Percentiles rank a stretch among this genome's conserved stretches.
phyloP scores from a whole-genome alignment of 2,888 invertebrate genomes.

The Hedya salicella region DNA sequence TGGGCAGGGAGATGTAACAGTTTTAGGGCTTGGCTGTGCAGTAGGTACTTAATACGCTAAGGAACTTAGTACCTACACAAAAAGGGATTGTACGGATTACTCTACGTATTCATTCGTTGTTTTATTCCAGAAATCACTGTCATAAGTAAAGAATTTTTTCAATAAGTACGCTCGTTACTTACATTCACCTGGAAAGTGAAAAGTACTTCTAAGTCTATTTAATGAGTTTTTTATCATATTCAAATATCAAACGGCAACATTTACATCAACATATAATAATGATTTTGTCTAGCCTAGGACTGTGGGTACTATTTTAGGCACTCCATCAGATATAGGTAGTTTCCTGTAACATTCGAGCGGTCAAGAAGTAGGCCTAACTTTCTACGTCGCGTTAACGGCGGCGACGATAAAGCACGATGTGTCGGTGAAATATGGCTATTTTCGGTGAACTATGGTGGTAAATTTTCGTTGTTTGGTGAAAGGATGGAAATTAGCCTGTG shows the following conservation, averaged over 20 bases:
- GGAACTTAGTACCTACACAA: too few relatives aligned
- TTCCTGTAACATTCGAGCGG: conserved; percentile 50
- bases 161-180: too few relatives aligned
- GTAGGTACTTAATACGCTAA: not conserved
- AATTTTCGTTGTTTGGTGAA: conserved; percentile 34
- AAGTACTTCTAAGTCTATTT: too few relatives aligned
- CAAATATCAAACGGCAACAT: not conserved
- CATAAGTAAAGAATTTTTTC: too few relatives aligned
- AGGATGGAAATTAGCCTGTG: conserved; percentile 31
- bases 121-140: too few relatives aligned
- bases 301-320: conserved; percentile 37
- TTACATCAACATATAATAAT: not conserved
- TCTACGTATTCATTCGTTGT: not conserved
- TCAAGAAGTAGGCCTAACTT: conserved; percentile 55
- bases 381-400: conserved; percentile 47
- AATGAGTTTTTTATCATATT: not conserved
- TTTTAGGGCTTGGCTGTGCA: conserved; percentile 4
- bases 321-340: conserved; percentile 54
- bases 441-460: conserved; percentile 35
- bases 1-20: conserved; percentile 2
- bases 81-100: not conserved
- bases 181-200: too few relatives aligned
- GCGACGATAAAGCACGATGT: conserved; percentile 35
- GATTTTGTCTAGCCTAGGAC: not conserved
- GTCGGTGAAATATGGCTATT: conserved; percentile 39